These are phyloP conservation scores for Bradysia coprophila DNA, from an alignment of 1,140 invertebrate genomes.

Conservation along the genomic window DNA sequence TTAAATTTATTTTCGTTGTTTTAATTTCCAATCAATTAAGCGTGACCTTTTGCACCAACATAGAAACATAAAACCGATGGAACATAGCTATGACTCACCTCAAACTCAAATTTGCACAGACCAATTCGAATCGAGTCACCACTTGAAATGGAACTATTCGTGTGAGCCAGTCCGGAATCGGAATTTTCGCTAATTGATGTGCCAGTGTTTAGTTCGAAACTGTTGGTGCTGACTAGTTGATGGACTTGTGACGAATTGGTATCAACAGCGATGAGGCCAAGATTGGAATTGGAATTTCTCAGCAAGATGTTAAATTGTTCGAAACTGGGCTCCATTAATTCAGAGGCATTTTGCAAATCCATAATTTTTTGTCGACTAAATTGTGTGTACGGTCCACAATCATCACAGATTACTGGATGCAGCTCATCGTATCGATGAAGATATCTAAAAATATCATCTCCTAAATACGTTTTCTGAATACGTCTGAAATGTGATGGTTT, in stretches of 20 bases:
- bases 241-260: neutral
- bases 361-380: no score
- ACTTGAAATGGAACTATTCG: constrained; percentile 34
- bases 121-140: constrained; percentile 27
- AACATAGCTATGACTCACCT: no score
- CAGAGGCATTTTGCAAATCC: no score
- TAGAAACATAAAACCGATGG: no score
- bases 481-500: no score
- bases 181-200: constrained; percentile 25
- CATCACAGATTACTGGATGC: no score
- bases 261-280: neutral
- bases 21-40: neutral
- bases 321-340: neutral
- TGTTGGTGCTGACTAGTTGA: constrained; percentile 16
- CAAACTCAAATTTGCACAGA: constrained; percentile 26
- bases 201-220: constrained; percentile 20
- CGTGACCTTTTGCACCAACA: constrained; percentile 1
- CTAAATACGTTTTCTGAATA: no score
- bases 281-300: neutral
- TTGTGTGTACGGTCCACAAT: no score
- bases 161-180: constrained; percentile 32
- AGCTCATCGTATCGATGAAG: no score
- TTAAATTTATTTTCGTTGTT: neutral
- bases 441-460: no score
- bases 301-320: neutral